Conservation (phyloP, 2,888 invertebrate genomes). For the Andrena flavipes region DNA sequence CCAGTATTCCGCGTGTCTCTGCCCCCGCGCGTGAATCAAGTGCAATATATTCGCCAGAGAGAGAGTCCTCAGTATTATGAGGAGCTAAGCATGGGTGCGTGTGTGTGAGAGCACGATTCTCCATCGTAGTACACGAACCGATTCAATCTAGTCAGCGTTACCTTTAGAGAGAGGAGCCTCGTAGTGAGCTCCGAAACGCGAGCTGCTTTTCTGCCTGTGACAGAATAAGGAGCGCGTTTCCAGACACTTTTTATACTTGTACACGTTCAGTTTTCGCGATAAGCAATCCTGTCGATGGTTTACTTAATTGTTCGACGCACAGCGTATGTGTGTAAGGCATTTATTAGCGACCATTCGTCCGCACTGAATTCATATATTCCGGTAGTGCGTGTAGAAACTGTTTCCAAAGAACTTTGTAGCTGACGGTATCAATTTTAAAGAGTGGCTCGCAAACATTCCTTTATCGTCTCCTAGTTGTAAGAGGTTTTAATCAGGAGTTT, state of each 20-base stretch:
- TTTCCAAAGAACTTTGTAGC: background rate
- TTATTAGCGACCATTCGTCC: background rate
- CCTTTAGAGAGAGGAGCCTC: background rate
- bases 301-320: background rate
- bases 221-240: background rate
- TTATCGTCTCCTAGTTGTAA: background rate
- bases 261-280: background rate
- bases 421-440: background rate
- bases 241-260: conserved; percentile 17
- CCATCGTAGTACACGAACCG: conserved; percentile 13
- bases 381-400: background rate
- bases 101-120: conserved; percentile 33
- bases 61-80: conserved; percentile 28
- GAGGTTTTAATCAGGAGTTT: no score
- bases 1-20: conserved; percentile 3
- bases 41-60: conserved; percentile 12
- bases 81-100: conserved; percentile 15
- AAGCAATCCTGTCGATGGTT: conserved; percentile 10
- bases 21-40: conserved; percentile 22
- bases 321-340: no score
- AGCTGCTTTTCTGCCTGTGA: background rate
- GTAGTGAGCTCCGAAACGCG: background rate
- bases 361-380: background rate
- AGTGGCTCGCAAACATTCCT: background rate
- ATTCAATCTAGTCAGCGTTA: background rate